Evolutionary conservation across 2,888 invertebrate species (phyloP).

Genomic region (Epirrita christyi): DNA sequence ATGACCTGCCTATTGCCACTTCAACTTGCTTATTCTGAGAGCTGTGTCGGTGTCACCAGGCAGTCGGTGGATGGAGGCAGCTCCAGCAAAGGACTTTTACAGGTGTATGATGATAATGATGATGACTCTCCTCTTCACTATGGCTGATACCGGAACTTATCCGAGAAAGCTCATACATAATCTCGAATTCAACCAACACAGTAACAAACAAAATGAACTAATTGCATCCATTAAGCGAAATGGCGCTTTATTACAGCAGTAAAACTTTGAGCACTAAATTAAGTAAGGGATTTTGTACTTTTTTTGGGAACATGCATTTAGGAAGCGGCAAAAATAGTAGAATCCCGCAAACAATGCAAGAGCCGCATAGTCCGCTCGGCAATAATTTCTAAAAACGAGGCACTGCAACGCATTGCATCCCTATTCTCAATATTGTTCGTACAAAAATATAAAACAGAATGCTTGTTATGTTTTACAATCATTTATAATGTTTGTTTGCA

Average conservation of each 20-base stretch:
- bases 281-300: conserved; percentile 38
- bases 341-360: conserved; percentile 49
- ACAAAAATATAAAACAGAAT: conserved; percentile 9
- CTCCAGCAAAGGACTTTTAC: no score
- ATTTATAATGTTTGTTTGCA: no score
- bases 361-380: conserved; percentile 45
- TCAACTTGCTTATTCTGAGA: no score
- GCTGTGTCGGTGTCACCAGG: no score
- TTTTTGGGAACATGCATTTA: conserved; percentile 50
- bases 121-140: no score
- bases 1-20: no score
- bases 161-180: no score
- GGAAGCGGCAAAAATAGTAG: conserved; percentile 49
- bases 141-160: not conserved
- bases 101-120: no score
- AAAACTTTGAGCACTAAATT: conserved; percentile 44
- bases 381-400: conserved; percentile 57
- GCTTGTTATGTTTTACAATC: not conserved
- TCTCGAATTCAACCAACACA: conserved; percentile 7
- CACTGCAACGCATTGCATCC: conserved; percentile 44
- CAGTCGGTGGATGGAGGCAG: no score
- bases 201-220: conserved; percentile 14
- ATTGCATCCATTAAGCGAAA: conserved; percentile 31
- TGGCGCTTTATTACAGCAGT: conserved; percentile 33
- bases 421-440: conserved; percentile 40